Evolutionary conservation across 2,113 vertebrate species (phyloP).

Genomic region (Cacatua alba): DNA sequence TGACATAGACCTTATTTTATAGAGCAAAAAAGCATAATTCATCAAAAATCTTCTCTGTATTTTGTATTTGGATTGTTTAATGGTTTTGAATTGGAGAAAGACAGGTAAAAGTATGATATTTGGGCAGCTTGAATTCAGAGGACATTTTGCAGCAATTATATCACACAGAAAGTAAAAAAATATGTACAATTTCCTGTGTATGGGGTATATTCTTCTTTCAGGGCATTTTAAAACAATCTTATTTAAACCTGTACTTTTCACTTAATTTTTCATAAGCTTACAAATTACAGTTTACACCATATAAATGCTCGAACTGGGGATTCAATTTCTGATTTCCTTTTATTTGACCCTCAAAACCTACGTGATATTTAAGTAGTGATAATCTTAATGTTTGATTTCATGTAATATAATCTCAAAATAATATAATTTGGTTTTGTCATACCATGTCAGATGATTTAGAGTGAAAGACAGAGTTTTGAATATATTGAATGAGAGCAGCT

Average conservation of each 20-base stretch:
- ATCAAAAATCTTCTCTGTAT: not conserved
- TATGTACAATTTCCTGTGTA: not conserved
- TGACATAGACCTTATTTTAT: not conserved
- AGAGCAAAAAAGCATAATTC: not conserved
- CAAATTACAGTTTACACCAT: not conserved
- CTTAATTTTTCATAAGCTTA: not conserved
- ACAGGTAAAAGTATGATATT: not conserved
- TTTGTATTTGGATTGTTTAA: not conserved
- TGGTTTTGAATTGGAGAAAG: not conserved
- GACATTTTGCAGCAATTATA: not conserved
- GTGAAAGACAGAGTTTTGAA: not conserved
- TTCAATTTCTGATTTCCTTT: constrained; percentile 2
- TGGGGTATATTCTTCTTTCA: not conserved
- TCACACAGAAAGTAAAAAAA: not conserved
- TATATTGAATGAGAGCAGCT: not conserved
- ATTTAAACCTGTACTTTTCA: not conserved
- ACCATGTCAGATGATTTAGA: constrained; percentile 20
- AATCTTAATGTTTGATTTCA: constrained; percentile 31
- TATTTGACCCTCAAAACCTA: constrained; percentile 34
- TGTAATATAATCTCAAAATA: constrained; percentile 23
- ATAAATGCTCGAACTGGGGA: not conserved
- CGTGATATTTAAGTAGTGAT: constrained; percentile 34
- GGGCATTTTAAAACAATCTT: not conserved
- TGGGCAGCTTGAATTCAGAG: not conserved
- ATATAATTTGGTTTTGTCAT: not conserved